These are phyloP conservation scores for Chelonus formosanus DNA, from an alignment of 2,888 invertebrate genomes.

Conservation along the genomic window DNA sequence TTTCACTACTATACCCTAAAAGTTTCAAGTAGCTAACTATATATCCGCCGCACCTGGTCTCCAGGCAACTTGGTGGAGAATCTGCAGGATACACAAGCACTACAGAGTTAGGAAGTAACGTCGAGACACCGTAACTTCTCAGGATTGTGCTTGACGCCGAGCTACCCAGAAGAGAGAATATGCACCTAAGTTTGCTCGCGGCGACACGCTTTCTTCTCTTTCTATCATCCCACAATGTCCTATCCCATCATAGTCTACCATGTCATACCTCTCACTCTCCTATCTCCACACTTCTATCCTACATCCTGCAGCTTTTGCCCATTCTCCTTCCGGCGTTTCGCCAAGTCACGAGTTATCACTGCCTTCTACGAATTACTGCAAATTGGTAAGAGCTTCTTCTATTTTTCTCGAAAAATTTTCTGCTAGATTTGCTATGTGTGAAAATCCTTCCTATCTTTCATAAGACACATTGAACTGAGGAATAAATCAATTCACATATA, in stretches of 20 bases:
- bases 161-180: conserved; percentile 46
- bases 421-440: neutral
- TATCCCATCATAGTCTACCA: conserved; percentile 53
- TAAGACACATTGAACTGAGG: no score
- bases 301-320: conserved; percentile 23
- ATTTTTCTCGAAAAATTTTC: conserved; percentile 10
- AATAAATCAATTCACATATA: no score
- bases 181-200: conserved; percentile 56
- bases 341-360: conserved; percentile 45
- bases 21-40: conserved; percentile 18
- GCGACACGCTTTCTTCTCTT: conserved; percentile 48
- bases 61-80: conserved; percentile 22
- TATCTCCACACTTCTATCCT: neutral
- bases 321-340: conserved; percentile 43
- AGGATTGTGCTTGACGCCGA: conserved; percentile 58
- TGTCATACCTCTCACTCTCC: conserved; percentile 36
- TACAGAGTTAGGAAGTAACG: conserved; percentile 59
- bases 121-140: conserved; percentile 64
- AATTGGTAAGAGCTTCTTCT: conserved; percentile 38
- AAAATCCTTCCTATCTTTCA: neutral
- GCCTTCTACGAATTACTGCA: conserved; percentile 43
- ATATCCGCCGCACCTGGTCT: conserved; percentile 23
- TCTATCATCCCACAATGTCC: conserved; percentile 40
- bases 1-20: conserved; percentile 4
- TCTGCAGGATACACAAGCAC: conserved; percentile 48